Conservation (phyloP, 2,797 vertebrate species). For the Pangasius krempfi region DNA sequence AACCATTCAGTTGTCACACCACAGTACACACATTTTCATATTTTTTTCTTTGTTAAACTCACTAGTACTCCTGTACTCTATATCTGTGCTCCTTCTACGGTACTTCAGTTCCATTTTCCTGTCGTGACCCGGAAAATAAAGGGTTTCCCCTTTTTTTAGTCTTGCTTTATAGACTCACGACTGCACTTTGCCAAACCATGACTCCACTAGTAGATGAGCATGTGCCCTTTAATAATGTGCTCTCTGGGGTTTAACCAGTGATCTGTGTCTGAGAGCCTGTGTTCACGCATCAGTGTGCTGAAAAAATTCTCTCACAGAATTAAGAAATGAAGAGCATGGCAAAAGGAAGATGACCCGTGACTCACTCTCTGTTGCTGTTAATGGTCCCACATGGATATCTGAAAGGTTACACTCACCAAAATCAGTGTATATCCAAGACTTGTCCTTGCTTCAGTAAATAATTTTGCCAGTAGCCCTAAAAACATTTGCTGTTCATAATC, state of each 20-base stretch:
- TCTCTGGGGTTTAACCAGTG: slow-evolving; percentile 5
- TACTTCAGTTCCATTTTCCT: not conserved
- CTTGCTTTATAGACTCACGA: not conserved
- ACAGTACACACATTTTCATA: not conserved
- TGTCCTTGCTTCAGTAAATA: not conserved
- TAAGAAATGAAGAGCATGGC: not conserved
- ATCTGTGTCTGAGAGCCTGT: not conserved
- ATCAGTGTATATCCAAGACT: not conserved
- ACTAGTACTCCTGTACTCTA: not conserved
- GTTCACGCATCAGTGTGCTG: not conserved
- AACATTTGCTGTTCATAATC: not conserved
- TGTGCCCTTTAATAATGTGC: not conserved
- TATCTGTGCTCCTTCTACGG: not conserved
- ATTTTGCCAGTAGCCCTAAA: not conserved
- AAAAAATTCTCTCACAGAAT: not conserved
- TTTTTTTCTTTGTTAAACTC: not conserved
- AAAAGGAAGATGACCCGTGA: not conserved
- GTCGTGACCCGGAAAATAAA: no score
- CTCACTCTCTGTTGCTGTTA: not conserved
- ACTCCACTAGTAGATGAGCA: not conserved
- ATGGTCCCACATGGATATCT: not conserved
- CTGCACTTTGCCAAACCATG: not conserved
- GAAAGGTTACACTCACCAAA: not conserved
- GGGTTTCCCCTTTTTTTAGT: not conserved
- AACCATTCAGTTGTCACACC: not conserved